Evolutionary conservation across 2,797 vertebrate species (phyloP).

Genomic region (Semaprochilodus insignis): DNA sequence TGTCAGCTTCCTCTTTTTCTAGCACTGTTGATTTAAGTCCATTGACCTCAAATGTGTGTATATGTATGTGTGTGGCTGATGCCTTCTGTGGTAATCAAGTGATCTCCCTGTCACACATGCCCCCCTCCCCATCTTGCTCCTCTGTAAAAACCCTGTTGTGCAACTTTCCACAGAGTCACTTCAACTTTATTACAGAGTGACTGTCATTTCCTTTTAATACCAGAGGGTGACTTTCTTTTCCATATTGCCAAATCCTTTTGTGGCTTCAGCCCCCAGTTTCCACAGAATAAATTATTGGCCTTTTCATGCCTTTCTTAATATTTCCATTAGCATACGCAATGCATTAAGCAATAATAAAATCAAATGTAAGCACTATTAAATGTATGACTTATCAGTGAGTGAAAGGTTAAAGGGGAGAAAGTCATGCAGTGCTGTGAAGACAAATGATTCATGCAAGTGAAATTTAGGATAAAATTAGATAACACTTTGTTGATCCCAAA

Average conservation of each 20-base stretch:
- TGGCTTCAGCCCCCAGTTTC: neutral
- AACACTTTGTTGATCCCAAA: no score
- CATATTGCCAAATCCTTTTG: neutral
- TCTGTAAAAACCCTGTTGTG: conserved; percentile 42
- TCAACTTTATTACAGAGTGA: conserved; percentile 37
- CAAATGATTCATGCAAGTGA: no score
- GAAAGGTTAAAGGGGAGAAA: no score
- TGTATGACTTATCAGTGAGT: no score
- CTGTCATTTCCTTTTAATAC: conserved; percentile 6
- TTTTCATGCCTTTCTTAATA: neutral
- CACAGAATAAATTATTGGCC: neutral
- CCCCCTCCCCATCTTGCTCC: neutral
- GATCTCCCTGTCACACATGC: conserved; percentile 23
- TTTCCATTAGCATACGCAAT: neutral
- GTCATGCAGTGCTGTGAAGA: no score
- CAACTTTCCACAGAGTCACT: conserved; percentile 30
- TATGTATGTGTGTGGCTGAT: neutral
- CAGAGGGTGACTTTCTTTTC: conserved; percentile 21
- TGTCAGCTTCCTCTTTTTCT: neutral
- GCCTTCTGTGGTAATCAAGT: conserved; percentile 34
- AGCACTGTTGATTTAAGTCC: neutral
- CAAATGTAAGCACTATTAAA: no score
- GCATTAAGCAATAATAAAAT: neutral
- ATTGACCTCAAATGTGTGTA: neutral
- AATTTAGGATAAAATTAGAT: no score